Percentiles rank a stretch among this genome's conserved stretches.
phyloP scores from a whole-genome alignment of 2,113 vertebrate genomes.

The Corythornis cristatus region DNA sequence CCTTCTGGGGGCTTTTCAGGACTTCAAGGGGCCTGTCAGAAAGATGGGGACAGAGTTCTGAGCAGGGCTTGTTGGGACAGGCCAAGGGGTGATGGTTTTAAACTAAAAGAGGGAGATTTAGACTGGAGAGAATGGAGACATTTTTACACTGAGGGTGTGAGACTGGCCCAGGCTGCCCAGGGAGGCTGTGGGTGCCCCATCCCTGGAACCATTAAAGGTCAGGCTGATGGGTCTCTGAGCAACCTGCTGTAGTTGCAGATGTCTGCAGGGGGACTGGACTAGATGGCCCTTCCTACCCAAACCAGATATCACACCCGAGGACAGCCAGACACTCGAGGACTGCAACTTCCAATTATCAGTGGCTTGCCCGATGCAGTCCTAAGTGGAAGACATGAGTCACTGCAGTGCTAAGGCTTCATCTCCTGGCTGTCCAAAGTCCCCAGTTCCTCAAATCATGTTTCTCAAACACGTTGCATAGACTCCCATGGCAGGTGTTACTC shows the following conservation, averaged over 20 bases:
- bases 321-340: neutral
- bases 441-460: neutral
- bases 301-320: neutral
- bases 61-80: neutral
- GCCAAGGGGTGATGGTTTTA: neutral
- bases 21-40: neutral
- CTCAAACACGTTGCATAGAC: neutral
- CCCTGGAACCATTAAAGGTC: neutral
- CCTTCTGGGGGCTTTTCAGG: neutral
- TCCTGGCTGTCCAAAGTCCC: neutral
- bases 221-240: neutral
- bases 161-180: neutral
- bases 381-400: neutral
- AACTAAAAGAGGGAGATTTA: neutral
- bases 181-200: neutral
- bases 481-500: conserved; percentile 12
- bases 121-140: neutral
- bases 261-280: neutral
- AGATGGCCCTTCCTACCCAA: neutral
- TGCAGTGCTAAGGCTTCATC: neutral
- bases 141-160: neutral
- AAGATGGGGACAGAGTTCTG: neutral
- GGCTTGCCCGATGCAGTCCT: neutral
- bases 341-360: neutral
- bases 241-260: neutral